phyloP scores from a whole-genome alignment of 2,797 vertebrate species.

The Capromys pilorides region DNA sequence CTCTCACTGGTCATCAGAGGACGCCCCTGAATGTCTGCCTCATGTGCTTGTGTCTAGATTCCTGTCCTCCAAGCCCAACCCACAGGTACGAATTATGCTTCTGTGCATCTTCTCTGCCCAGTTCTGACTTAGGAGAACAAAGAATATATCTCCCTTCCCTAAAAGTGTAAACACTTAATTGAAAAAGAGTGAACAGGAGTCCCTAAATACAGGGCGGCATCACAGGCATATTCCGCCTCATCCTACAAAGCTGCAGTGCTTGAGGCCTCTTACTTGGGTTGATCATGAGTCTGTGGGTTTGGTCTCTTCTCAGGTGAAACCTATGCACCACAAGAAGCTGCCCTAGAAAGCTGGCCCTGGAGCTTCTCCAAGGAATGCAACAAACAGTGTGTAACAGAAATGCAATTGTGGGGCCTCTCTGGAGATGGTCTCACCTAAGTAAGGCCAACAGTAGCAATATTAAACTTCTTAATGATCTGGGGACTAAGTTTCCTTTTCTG shows the following conservation, averaged over 20 bases:
- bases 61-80: background rate
- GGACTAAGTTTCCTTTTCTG: background rate
- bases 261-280: background rate
- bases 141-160: conserved; percentile 1
- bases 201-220: background rate
- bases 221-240: background rate
- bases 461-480: background rate
- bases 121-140: background rate
- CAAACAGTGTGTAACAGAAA: background rate
- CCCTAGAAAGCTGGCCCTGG: background rate
- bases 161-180: background rate
- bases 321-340: background rate
- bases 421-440: background rate
- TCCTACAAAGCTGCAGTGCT: background rate
- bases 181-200: background rate
- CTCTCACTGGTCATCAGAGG: background rate
- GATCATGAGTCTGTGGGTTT: background rate
- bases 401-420: background rate
- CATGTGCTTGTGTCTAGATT: background rate
- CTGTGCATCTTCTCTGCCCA: background rate
- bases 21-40: background rate
- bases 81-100: background rate
- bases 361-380: background rate
- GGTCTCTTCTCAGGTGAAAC: background rate
- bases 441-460: background rate